These are phyloP conservation scores for Protosalanx chinensis DNA, from an alignment of 2,797 vertebrate genomes.

Conservation along the genomic window DNA sequence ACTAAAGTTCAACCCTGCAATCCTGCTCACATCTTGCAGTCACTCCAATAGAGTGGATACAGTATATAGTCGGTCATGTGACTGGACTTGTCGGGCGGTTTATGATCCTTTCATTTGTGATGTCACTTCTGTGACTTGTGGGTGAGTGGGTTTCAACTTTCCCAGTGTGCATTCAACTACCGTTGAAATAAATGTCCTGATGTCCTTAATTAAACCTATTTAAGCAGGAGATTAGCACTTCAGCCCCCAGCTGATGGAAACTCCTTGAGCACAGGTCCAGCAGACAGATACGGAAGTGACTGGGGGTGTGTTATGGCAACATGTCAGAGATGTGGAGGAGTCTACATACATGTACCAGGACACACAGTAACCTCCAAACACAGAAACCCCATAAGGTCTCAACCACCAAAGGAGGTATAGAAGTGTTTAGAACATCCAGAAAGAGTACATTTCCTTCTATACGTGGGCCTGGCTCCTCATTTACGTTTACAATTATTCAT, in stretches of 20 bases:
- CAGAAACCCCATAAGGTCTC: not conserved
- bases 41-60: no score
- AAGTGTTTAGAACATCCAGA: conserved; percentile 10
- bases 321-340: conserved; percentile 8
- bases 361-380: not conserved
- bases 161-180: not conserved
- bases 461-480: not conserved
- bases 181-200: conserved; percentile 35
- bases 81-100: not conserved
- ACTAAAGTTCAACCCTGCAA: no score
- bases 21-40: no score
- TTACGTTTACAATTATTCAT: no score
- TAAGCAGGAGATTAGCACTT: conserved; percentile 46
- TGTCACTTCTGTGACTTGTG: not conserved
- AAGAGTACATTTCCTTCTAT: conserved; percentile 13
- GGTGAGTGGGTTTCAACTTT: not conserved
- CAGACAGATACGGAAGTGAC: conserved; percentile 20
- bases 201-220: conserved; percentile 38
- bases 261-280: conserved; percentile 30
- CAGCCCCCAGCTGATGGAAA: conserved; percentile 50
- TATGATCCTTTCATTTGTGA: not conserved
- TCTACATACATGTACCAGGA: not conserved
- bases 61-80: not conserved
- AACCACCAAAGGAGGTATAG: not conserved
- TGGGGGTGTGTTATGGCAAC: conserved; percentile 13